Base-by-base conservation (phyloP, 2,797 vertebrate species). In the Typhlichthys eigenmanni region DNA sequence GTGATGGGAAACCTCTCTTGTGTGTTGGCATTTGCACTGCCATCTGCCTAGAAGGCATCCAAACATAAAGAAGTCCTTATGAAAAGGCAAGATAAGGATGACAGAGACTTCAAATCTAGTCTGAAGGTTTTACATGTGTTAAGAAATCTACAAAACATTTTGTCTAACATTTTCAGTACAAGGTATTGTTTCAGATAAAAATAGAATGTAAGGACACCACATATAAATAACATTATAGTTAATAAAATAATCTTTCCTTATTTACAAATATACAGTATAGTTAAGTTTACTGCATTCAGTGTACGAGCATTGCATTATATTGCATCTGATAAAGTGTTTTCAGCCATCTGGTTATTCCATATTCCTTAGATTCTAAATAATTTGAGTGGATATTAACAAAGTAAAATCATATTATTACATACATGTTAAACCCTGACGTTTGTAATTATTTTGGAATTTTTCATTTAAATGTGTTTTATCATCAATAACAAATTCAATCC, bases 1-100 rank as follows among this genome's bases (percentile, higher is more conserved):
- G 60, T 81, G 70, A 72, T 68, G 80, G 79, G 81, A 82, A 83
- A 85, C 38, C 47, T 56, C 82, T 72, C n/a, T 38, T 61, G 74
- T 69, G 74, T 73, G 76, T 61, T 72, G 71, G 76, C 74, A 80
- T 79, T 76, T 54, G 59, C 71, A 66, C 73, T 55, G 62, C 62
- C 64, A 17, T 69, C 71, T 80, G 61, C 58, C 73, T 65, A 49
- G 57, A 75, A 75, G 54, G 19, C 12, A 4, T 55, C 60, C 60
- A 65, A 61, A 80, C 50, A 76, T 76, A 81, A 81, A 76, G 80
- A 66, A 7, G 58, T 87, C 84, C 76, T 88, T 82, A 78, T 34
- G 9, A 54, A 76, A 63, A 76, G 58, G 60, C 60, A 64, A 74
- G 63, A 62, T 70, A 43, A 11, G 65, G 29, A 13, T 58, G 68